phyloP scores from a whole-genome alignment of 1,140 invertebrate species.

The Leptinotarsa lineolata region DNA sequence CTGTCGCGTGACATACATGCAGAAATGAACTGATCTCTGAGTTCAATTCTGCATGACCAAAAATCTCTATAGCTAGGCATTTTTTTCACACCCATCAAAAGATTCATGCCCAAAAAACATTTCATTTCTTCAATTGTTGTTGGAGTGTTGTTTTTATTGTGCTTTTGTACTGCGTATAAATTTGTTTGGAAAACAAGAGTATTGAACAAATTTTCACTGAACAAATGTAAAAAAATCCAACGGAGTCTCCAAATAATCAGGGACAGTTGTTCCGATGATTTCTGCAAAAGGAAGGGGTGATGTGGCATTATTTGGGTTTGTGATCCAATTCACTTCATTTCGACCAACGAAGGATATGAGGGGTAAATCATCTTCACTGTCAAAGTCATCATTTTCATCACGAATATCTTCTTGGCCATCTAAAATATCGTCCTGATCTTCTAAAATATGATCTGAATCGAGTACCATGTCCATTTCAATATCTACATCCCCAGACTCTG shows the following conservation, averaged over 20 bases:
- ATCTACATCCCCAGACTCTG: background rate
- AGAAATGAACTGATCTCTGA: slow-evolving; percentile 4
- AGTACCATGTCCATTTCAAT: background rate
- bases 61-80: slow-evolving; percentile 18
- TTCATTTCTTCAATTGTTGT: slow-evolving; percentile 18
- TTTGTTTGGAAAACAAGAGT: slow-evolving; percentile 1
- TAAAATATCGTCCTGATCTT: background rate
- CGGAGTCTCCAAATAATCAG: background rate
- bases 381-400: slow-evolving; percentile 9
- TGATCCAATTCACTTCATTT: background rate
- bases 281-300: background rate
- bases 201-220: background rate
- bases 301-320: background rate
- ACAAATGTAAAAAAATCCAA: background rate
- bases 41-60: slow-evolving; percentile 7
- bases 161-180: background rate
- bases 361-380: slow-evolving; percentile 1
- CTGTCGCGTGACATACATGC: slow-evolving; percentile 17
- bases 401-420: background rate
- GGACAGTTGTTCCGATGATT: background rate
- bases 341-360: background rate
- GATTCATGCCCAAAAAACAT: slow-evolving; percentile 25
- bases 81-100: slow-evolving; percentile 23
- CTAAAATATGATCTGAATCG: background rate
- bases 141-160: slow-evolving; percentile 4